Base-by-base conservation (phyloP, 2,888 invertebrate species). In the Capitulum mitella region DNA sequence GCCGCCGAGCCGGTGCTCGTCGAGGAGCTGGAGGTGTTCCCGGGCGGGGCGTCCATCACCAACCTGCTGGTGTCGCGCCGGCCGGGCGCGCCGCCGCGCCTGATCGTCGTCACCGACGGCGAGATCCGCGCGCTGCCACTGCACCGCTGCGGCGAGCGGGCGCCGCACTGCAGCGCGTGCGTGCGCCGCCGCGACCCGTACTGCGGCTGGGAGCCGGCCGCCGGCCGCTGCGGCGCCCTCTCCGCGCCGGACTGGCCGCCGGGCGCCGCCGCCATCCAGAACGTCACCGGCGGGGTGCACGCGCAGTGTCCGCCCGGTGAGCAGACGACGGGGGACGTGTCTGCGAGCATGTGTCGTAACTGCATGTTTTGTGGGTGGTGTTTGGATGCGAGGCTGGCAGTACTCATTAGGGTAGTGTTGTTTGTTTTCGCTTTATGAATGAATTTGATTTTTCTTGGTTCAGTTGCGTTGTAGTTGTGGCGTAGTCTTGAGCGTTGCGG, bases 181-280 rank as follows among this genome's bases (percentile, higher is more conserved):
- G 91, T 98, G 6, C 90, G 91, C 51, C 88, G 97, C 80, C 95
- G 97, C 88, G 98, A 99, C 88, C 98, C 98, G 0, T 96, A 98
- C 85, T 99, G 98, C 86, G 96, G 96, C 34, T 99, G 98, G 98
- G 93, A 95, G 85, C 90, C 91, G 12, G 87, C 87, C 77, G 86
- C 87, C 82, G 85, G 86, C 79, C 84, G 85, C n/a, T 90, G 90
- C 83, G 88, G 89, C 37, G 88, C 88, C 77, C 86, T 89, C 70
- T 87, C 88, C 6, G 37, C 48, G 12, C 77, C 26, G 77, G 43
- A 12, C 46, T 48, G 54, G 37, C 46, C 77, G n/a, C 43, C 78
- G 26, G 58, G 58, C n/a, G 78, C 48, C 19, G 29, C 77, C 10
- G 51, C 61, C 54, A 26, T 80, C n/a, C 80, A 80, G 77, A 79